Base-by-base conservation (phyloP, 2,888 invertebrate genomes). In the Pyrrhia umbra region DNA sequence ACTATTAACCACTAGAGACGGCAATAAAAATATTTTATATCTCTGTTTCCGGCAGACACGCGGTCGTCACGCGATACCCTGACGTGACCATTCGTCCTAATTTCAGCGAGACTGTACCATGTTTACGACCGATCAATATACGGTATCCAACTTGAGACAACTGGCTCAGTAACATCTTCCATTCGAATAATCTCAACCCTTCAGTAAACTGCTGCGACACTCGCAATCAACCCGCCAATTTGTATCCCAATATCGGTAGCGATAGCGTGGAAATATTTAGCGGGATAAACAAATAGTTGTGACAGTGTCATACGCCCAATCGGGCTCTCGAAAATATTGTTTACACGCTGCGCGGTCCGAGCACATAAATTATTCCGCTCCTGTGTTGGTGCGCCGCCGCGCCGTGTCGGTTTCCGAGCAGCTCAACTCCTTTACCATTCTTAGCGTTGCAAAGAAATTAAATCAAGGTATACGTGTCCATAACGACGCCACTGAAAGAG, bases 11-110 rank as follows among this genome's bases (percentile, higher is more conserved):
- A 88, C 84, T 88, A 83, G 84, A 88, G 75, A 75, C 65, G 75
- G 86, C 83, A 87, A 90, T 92, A 90, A 91, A 91, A 92, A 90
- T 90, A 92, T 90, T 90, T 90, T 89, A 90, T 87, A 87, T 84
- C 85, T 85, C 83, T 79, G 79, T 78, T 81, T 79, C 84, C 81
- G 77, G 79, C 75, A 82, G 81, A 81, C 75, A 84, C 78, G 80
- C 79, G 72, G 68, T 64, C 81, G 88, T 88, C 89, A 91, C 91
- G 91, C 90, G 82, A 90, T 84, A 77, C 79, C 77, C 75, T 82
- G 78, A 78, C 85, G 82, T 84, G 80, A 82, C 86, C 88, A 88
- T 89, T 88, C 83, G 85, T 88, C 85, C 89, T 90, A 88, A 91
- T 89, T 90, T 86, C 79, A 70, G 59, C 62, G 74, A 67, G 78